A percentile compares a stretch with the other conserved stretches of the same genome.
Conservation (phyloP, 2,797 vertebrate genomes). For the Enoplosus armatus region DNA sequence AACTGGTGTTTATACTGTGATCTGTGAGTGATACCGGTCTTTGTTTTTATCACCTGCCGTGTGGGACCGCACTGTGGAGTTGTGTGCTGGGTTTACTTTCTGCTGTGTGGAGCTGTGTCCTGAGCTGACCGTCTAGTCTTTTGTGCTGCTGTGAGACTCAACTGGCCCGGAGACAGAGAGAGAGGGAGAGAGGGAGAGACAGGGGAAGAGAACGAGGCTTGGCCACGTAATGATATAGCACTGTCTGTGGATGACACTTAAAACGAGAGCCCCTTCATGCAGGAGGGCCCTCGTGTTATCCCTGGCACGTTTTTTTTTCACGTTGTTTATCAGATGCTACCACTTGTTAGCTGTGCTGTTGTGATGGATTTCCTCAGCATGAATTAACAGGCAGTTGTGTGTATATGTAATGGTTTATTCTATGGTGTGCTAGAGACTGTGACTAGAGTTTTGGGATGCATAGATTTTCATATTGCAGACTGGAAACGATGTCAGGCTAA, state of each 20-base stretch:
- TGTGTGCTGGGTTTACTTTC: too few species aligned
- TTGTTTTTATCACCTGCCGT: constrained; percentile 17
- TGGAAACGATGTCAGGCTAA: constrained; percentile 14
- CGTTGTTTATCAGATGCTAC: constrained; percentile 17
- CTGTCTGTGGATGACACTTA: constrained; percentile 31
- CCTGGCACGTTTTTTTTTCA: neutral
- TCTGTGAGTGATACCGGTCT: neutral
- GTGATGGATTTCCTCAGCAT: neutral
- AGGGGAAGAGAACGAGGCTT: neutral
- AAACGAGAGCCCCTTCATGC: constrained; percentile 19
- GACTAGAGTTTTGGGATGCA: neutral
- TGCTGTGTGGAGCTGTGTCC: constrained; percentile 31
- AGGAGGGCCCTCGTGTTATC: constrained; percentile 34
- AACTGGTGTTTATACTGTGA: neutral
- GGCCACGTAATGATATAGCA: constrained; percentile 18
- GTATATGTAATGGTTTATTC: neutral
- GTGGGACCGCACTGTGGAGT: neutral
- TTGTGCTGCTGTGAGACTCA: constrained; percentile 47
- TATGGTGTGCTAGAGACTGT: neutral
- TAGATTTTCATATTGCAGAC: neutral
- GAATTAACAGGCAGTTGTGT: neutral
- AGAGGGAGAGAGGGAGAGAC: constrained; percentile 2
- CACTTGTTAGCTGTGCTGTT: constrained; percentile 3
- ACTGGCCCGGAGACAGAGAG: neutral
- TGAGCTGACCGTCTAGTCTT: constrained; percentile 64